Conservation (phyloP, 2,888 invertebrate species). For the Argyresthia albistria region DNA sequence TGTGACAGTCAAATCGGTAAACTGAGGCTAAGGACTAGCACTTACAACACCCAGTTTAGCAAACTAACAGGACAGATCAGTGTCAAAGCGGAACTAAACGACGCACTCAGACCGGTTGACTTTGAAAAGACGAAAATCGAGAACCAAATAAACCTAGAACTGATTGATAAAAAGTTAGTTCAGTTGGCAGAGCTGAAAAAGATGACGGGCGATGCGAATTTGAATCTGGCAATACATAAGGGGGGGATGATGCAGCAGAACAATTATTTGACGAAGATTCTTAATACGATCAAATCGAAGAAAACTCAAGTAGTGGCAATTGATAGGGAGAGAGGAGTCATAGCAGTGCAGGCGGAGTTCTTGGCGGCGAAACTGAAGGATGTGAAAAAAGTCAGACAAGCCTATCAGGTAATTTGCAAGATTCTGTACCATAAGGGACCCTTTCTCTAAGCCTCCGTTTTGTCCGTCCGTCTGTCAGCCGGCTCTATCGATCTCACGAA, state of each 20-base stretch:
- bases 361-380: slow-evolving; percentile 40
- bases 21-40: slow-evolving; percentile 69
- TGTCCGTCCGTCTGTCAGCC: no score
- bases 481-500: no score
- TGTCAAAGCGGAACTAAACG: slow-evolving; percentile 70
- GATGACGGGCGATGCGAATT: slow-evolving; percentile 72
- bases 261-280: slow-evolving; percentile 42
- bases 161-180: slow-evolving; percentile 67
- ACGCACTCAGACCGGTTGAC: slow-evolving; percentile 72
- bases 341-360: slow-evolving; percentile 44
- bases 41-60: slow-evolving; percentile 63
- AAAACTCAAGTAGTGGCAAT: slow-evolving; percentile 44
- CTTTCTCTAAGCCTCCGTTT: no score
- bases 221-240: slow-evolving; percentile 69
- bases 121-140: slow-evolving; percentile 76
- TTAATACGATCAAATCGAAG: slow-evolving; percentile 46
- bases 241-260: slow-evolving; percentile 68
- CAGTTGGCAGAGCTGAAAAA: slow-evolving; percentile 71
- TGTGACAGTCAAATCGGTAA: slow-evolving; percentile 71
- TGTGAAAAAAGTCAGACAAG: slow-evolving; percentile 41
- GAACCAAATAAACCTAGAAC: slow-evolving; percentile 58
- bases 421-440: no score
- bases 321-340: slow-evolving; percentile 43
- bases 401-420: slow-evolving; percentile 46
- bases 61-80: slow-evolving; percentile 68